These are phyloP conservation scores for Rhinogobio ventralis DNA, from an alignment of 2,797 vertebrate species.

Conservation along the genomic window DNA sequence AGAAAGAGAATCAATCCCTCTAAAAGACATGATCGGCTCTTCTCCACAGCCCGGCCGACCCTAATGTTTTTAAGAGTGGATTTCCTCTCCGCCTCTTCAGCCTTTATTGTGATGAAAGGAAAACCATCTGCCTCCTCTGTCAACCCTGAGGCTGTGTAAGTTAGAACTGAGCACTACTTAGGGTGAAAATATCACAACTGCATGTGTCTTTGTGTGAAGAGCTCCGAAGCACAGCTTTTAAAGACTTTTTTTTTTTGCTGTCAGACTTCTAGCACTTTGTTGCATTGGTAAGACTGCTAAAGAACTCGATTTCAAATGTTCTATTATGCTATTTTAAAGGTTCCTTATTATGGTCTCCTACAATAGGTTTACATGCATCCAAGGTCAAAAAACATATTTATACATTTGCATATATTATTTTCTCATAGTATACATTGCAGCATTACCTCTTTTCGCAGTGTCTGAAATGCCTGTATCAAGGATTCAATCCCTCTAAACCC, in stretches of 20 bases:
- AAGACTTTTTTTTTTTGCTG: too few relatives aligned
- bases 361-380: neutral
- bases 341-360: neutral
- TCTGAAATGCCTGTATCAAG: too few relatives aligned
- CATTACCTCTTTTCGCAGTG: too few relatives aligned
- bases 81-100: slow-evolving; percentile 36
- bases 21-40: slow-evolving; percentile 39
- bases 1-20: slow-evolving; percentile 47
- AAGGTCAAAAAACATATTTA: neutral
- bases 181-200: slow-evolving; percentile 36
- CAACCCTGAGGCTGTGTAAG: slow-evolving; percentile 53
- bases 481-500: too few relatives aligned
- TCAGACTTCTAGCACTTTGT: neutral
- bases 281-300: neutral
- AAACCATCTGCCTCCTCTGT: slow-evolving; percentile 37
- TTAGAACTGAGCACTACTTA: slow-evolving; percentile 14
- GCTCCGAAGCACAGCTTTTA: neutral
- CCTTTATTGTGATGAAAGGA: slow-evolving; percentile 50
- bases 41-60: neutral
- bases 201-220: neutral
- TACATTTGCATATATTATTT: neutral
- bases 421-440: neutral
- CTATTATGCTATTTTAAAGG: neutral
- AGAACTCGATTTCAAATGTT: neutral
- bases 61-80: slow-evolving; percentile 42